Evolutionary conservation across 2,888 invertebrate genomes (phyloP), one percentile per base, ranked within the genome.

Genomic region (Arenicola marina): DNA sequence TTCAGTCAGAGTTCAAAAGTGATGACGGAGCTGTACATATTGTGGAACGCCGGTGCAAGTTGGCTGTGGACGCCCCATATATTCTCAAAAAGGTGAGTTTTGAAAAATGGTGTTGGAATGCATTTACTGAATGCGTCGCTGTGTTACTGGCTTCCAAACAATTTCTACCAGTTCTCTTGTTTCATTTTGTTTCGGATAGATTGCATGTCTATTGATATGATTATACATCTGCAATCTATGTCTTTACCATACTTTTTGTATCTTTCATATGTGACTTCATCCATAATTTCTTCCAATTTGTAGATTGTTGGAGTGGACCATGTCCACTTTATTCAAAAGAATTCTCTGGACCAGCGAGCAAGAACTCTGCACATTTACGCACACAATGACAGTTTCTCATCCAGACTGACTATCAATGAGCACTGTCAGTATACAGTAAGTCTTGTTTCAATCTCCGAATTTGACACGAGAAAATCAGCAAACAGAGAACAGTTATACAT

Each of bases 31-130:
- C 92, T 0, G 87, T 89, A 71, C 88, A 91, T 75, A 87, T 90
- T 68, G 91, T 95, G 32, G 92, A 91, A 70, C 86, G 96, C 61
- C 88, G 92, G 58, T 96, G 95, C 82, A 91, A 92, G 84, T 86
- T 96, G 59, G 92, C 93, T 77, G 92, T 95, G 1, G 95, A 96
- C 69, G 95, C 94, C 18, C 96, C 96, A 0, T 96, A 95, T 83
- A 85, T 96, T 57, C 87, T 96, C 63, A 95, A 95, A 84, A 96
- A 95, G 88, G 92, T 92, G 79, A 51, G 68, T 54, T 4, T 33
- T 46, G 32, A 21, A 18, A 32, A 11, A 15, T 51, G 7, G 7
- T 57, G 43, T 43, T 43, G 15, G n/a, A n/a, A n/a, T n/a, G n/a
- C n/a, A n/a, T n/a, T n/a, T n/a, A n/a, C n/a, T n/a, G n/a, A n/a